Evolutionary conservation across 2,113 vertebrate genomes (phyloP).

Genomic region (Halichoeres trimaculatus): DNA sequence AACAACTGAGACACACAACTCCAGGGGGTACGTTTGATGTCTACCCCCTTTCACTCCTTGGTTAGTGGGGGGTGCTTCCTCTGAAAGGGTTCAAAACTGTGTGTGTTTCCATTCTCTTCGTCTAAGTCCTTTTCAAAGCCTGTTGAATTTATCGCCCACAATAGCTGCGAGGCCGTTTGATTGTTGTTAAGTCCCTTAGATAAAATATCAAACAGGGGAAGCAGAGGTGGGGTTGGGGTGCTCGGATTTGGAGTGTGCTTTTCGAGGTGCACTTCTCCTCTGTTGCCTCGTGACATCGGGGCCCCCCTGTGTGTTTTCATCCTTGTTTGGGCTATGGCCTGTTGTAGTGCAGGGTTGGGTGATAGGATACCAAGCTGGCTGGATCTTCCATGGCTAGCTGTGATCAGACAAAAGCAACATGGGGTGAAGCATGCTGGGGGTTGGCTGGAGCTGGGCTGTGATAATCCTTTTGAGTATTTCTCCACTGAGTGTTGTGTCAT

Average conservation of each 20-base stretch:
- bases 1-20: constrained; percentile 72
- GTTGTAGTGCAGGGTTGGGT: constrained; percentile 25
- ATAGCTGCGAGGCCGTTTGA: constrained; percentile 73
- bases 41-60: constrained; percentile 65
- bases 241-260: constrained; percentile 54
- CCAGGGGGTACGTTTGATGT: constrained; percentile 77
- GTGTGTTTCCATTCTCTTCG: constrained; percentile 65
- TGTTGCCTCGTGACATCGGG: constrained; percentile 58
- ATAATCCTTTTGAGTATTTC: constrained; percentile 47
- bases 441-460: constrained; percentile 36
- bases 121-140: constrained; percentile 75
- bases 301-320: constrained; percentile 71
- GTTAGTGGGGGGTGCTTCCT: constrained; percentile 52
- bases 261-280: constrained; percentile 45
- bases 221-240: constrained; percentile 9
- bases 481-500: constrained; percentile 10
- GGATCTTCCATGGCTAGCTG: constrained; percentile 66
- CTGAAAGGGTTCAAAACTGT: constrained; percentile 69
- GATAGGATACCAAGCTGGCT: constrained; percentile 59
- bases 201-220: constrained; percentile 79
- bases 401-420: constrained; percentile 79
- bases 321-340: constrained; percentile 57
- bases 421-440: constrained; percentile 54
- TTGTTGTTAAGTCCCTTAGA: constrained; percentile 76
- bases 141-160: constrained; percentile 70